Evolutionary conservation across 2,797 vertebrate species (phyloP), one percentile per base, ranked within the genome.

Genomic region (Tokudaia tokunoshimensis): DNA sequence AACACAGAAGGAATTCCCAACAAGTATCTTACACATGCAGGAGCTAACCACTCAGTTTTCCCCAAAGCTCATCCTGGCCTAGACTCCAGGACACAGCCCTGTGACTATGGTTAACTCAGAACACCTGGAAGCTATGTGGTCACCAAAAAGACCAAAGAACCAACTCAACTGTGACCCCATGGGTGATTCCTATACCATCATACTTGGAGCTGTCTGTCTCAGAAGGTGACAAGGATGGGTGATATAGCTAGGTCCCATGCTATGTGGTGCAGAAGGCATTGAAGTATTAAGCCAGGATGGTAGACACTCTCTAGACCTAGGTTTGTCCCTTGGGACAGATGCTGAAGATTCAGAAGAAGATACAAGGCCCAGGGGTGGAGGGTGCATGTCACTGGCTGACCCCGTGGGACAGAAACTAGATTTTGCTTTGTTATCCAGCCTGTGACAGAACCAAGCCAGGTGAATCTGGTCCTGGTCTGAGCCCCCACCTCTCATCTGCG

Each of bases 361-460:
- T 3, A 6, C 2, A 22, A 7, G 6, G 61, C 24, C 19, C 61
- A 72, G 14, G 74, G 63, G 3, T 81, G 34, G 34, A 57, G 22
- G 26, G 24, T 0, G 22, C 41, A 37, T 19, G 8, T 31, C 26
- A 44, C 57, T 29, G 55, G 37, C 57, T 83, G n/a, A 26, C 0
- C 3, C 0, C 0, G 14, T 63, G 89, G 63, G 13, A 63, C 41
- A 31, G 13, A 52, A 57, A 12, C 6, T 22, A 1, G 12, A 9
- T 41, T 87, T 20, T 24, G 26, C 34, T 12, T 65, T 86, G 67
- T 14, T 29, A 52, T 22, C 50, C 26, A 44, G 29, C 44, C 0
- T 44, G 65, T 85, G 79, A 31, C 11, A 22, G 37, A 59, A 1
- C 41, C 22, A 44, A 1, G 26, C 1, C 1, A 70, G 24, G 34